Base-by-base conservation (phyloP, 2,797 vertebrate species). In the Gadopsis marmoratus region DNA sequence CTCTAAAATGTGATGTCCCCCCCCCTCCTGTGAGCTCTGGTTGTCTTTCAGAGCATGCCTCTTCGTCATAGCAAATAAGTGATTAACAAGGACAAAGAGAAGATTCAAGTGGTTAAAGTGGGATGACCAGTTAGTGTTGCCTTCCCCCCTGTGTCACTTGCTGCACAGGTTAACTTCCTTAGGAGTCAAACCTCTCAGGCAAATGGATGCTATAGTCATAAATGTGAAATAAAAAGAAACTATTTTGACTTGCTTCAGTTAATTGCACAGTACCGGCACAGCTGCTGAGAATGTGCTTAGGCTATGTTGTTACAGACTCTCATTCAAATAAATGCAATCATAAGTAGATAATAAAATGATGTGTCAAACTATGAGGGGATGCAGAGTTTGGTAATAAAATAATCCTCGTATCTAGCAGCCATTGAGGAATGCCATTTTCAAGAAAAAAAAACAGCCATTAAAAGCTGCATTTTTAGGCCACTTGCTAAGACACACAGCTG, bases 21-120 rank as follows among this genome's bases (percentile, higher is more conserved):
- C 37, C 8, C 43, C 21, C 21, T 50, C 8, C 43, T 41, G 16
- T 41, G 71, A 71, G 41, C 67, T 68, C 39, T 58, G 47, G 21
- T 60, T 45, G 51, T 41, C 55, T 66, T 41, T 71, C 45, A 63
- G 16, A 67, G 7, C 17, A 17, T 7, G n/a, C 4, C 21, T 61
- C 43, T 19, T 14, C 0, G 0, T 48, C 31, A 13, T 0, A 29
- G 41, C 14, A n/a, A 53, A 71, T 59, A 59, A 79, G 10, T 58
- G 41, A 81, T 73, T 53, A 72, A 58, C 68, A 54, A 29, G 56
- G 35, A 31, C 35, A 76, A 77, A 70, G 23, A 71, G 31, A 56
- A 55, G 37, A 59, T 11, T 19, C 7, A 2, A 3, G 47, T 59
- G 45, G 26, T 47, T n/a, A 2, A n/a, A 45, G 29, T 48, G 13